Base-by-base conservation (phyloP, 2,113 vertebrate species). In the Pampusana beccarii region DNA sequence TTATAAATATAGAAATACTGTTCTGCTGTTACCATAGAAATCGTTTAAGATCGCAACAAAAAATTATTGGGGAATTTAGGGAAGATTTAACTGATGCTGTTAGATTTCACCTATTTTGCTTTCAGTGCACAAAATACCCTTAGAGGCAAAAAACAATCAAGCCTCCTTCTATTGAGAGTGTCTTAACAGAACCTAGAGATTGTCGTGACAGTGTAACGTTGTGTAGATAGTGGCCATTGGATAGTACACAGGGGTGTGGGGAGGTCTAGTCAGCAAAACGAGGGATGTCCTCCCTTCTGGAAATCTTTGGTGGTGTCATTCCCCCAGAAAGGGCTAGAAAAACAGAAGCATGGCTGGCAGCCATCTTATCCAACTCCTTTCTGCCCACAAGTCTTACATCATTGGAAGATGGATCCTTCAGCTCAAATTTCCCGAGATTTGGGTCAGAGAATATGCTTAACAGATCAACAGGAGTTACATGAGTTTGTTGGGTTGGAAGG, bases 21-120 rank as follows among this genome's bases (percentile, higher is more conserved):
- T 80, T 91, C 85, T 86, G 12, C 72, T 86, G 94, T 96, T 95
- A 73, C 94, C 93, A 96, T 88, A 92, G 95, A 90, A 90, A 95
- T 86, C 1, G 5, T 80, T 91, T 82, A 72, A 80, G 51, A 74
- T 86, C 71, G 89, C 23, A 86, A 58, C 16, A 79, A 80, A 77
- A 95, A 74, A 34, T 23, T 65, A 66, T 26, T 62, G 38, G 19
- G 19, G 6, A 82, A 80, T 44, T 42, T 42, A 86, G 42, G 17
- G 46, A 86, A 88, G 46, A 83, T 80, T 61, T 65, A 80, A 77
- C 26, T 46, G 66, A 73, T 80, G 58, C 20, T 72, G 26, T 61
- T 92, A 69, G 28, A 80, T 86, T 77, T 82, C 9, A 86, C 33
- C 16, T 44, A 5, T 61, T 81, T 82, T 54, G 20, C 38, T 64